A percentile compares a stretch with the other conserved stretches of the same genome.
Conservation (phyloP, 1,140 invertebrate genomes). For the Pollicipes pollicipes region DNA sequence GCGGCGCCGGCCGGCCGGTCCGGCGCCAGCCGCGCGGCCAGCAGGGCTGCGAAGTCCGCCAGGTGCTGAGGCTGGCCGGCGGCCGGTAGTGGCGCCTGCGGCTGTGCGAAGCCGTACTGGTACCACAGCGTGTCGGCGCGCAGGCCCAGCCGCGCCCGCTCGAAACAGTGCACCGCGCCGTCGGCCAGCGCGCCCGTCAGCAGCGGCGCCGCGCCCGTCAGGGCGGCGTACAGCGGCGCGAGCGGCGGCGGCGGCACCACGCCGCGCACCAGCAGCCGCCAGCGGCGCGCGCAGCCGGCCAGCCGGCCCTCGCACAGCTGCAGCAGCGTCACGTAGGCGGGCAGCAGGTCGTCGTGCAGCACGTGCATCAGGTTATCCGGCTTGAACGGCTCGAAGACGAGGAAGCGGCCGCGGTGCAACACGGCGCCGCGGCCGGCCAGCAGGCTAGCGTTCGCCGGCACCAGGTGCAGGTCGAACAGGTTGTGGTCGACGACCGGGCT, state of each 20-base stretch:
- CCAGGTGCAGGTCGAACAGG: not conserved
- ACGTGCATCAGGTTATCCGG: conserved; percentile 35
- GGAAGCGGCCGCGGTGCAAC: not conserved
- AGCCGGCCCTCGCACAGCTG: conserved; percentile 8
- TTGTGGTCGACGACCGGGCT: not conserved
- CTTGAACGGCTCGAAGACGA: conserved; percentile 25
- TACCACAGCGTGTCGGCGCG: not conserved
- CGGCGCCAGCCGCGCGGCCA: not conserved
- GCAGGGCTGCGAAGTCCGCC: not conserved
- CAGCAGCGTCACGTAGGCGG: conserved; percentile 25
- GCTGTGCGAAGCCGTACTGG: not conserved
- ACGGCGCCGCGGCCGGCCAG: not conserved
- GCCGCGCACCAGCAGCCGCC: not conserved
- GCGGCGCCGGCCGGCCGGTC: not conserved
- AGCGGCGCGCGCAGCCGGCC: not conserved
- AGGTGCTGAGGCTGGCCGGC: not conserved
- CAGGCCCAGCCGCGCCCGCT: not conserved
- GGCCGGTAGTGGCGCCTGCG: not conserved
- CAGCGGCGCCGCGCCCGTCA: not conserved
- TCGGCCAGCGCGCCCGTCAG: not conserved
- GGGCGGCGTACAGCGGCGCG: not conserved
- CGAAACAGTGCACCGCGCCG: not conserved
- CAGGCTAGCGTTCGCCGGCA: not conserved
- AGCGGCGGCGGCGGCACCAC: not conserved
- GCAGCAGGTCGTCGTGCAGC: conserved; percentile 34